Conservation (phyloP, 2,113 vertebrate genomes). For the Xenopus borealis region DNA sequence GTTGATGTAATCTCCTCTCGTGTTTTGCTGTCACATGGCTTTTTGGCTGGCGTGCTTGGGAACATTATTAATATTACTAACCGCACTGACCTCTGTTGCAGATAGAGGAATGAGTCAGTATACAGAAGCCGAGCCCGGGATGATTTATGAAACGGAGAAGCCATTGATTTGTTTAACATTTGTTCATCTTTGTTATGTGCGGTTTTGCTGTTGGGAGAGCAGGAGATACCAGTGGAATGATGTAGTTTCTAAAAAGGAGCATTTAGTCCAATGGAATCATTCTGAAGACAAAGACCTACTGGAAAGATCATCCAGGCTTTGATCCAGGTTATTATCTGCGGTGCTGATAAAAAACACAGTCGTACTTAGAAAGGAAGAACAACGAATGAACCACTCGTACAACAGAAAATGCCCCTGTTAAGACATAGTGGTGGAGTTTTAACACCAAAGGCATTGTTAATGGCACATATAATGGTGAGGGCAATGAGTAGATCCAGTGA, state of each 20-base stretch:
- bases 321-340: too few species aligned
- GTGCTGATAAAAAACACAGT: neutral
- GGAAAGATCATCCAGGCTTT: neutral
- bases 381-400: too few species aligned
- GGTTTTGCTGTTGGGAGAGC: slow-evolving; percentile 8
- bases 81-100: neutral
- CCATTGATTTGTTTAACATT: slow-evolving; percentile 35
- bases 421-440: too few species aligned
- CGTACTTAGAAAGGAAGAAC: too few species aligned
- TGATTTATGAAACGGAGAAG: slow-evolving; percentile 11
- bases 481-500: too few species aligned
- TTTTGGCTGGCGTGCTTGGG: slow-evolving; percentile 2
- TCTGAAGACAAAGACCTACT: neutral
- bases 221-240: slow-evolving; percentile 8
- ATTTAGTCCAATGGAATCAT: slow-evolving; percentile 13
- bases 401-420: too few species aligned
- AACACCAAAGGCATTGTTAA: too few species aligned
- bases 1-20: slow-evolving; percentile 14
- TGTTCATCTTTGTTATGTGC: slow-evolving; percentile 20
- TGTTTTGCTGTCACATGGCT: neutral
- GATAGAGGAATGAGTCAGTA: neutral
- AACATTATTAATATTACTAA: neutral
- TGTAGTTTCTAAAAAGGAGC: slow-evolving; percentile 6
- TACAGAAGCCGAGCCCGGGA: neutral
- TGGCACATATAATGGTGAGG: too few species aligned